A percentile compares a stretch with the other conserved stretches of the same genome.
Conservation (phyloP, 2,113 vertebrate genomes). For the Hymenochirus boettgeri region DNA sequence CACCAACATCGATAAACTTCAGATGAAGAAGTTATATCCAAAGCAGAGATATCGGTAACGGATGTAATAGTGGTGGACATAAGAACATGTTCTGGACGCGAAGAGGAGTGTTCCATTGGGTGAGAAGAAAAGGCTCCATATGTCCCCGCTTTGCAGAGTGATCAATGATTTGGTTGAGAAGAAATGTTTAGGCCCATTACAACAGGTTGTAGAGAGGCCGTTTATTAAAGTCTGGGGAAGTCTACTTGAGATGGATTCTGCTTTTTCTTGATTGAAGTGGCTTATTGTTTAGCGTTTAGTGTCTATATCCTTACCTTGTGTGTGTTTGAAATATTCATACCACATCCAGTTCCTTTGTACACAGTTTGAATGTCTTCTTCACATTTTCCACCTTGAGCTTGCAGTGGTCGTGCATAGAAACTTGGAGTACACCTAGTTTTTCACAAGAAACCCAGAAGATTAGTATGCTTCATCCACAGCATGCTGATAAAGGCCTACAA, state of each 20-base stretch:
- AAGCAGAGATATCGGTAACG: conserved; percentile 51
- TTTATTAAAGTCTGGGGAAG: conserved; percentile 51
- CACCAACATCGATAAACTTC: conserved; percentile 51
- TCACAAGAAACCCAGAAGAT: conserved; percentile 53
- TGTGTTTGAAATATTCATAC: conserved; percentile 25
- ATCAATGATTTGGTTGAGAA: not conserved
- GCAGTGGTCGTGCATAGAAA: conserved; percentile 47
- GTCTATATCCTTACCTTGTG: not conserved
- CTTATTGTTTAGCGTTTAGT: not conserved
- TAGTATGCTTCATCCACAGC: conserved; percentile 41
- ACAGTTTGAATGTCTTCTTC: conserved; percentile 37
- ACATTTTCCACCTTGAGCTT: conserved; percentile 40
- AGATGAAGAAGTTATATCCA: conserved; percentile 47
- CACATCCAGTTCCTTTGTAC: conserved; percentile 7
- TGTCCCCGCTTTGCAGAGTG: conserved; percentile 9
- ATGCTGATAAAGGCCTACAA: not conserved
- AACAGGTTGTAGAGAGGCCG: conserved; percentile 33
- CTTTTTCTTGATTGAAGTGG: not conserved
- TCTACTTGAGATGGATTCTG: not conserved
- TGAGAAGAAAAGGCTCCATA: conserved; percentile 18
- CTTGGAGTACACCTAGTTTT: conserved; percentile 53
- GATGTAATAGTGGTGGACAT: conserved; percentile 71
- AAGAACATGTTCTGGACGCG: conserved; percentile 55
- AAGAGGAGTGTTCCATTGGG: conserved; percentile 33
- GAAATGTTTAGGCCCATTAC: conserved; percentile 11